Evolutionary conservation across 2,113 vertebrate species (phyloP).

Genomic region (Puma concolor): DNA sequence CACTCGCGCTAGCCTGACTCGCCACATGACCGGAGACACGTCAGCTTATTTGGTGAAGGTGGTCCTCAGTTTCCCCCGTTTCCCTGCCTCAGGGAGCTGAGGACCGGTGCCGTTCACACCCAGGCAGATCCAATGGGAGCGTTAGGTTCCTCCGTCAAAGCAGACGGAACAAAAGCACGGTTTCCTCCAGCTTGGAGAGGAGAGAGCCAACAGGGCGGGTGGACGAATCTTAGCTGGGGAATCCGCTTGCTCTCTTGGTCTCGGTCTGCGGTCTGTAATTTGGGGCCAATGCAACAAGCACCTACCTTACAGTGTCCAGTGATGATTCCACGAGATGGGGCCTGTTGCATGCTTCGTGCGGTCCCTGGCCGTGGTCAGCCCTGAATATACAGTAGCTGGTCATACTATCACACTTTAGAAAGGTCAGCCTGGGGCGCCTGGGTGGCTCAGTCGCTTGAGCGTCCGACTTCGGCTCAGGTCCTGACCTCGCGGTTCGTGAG

Average conservation of each 20-base stretch:
- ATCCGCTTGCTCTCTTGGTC: background rate
- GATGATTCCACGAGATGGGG: fast-evolving
- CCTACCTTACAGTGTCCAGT: fast-evolving
- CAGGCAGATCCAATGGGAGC: background rate
- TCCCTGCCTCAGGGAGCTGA: background rate
- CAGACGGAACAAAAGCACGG: background rate
- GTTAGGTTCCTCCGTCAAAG: fast-evolving
- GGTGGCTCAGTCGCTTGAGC: too few relatives aligned
- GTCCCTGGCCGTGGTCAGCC: fast-evolving
- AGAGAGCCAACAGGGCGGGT: background rate
- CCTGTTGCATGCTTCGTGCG: fast-evolving
- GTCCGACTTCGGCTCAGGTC: too few relatives aligned
- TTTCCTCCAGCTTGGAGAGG: background rate
- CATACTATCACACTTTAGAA: too few relatives aligned
- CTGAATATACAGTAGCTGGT: fast-evolving
- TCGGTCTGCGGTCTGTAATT: background rate
- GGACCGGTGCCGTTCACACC: too few relatives aligned
- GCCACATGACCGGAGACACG: background rate
- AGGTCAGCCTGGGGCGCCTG: background rate
- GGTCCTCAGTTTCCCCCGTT: background rate
- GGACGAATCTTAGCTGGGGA: background rate
- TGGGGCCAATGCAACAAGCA: fast-evolving
- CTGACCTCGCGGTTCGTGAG: too few relatives aligned
- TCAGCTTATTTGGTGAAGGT: background rate
- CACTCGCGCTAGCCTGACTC: background rate